Base-by-base conservation (phyloP, 2,888 invertebrate species). In the Eupelmus urozonus region DNA sequence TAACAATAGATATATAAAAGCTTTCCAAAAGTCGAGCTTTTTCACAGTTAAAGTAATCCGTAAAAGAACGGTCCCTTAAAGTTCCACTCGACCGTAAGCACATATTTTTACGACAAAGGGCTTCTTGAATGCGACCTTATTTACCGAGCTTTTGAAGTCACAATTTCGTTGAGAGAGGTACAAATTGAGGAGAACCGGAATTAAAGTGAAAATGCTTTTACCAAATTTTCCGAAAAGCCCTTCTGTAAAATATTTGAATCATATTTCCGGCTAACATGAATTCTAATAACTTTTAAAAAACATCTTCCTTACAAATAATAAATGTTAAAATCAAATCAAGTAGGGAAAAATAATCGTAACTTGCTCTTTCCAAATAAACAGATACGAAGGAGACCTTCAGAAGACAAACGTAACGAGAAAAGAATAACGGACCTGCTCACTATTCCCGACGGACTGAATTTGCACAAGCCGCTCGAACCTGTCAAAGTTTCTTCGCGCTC, bases 351-450 rank as follows among this genome's bases (percentile, higher is more conserved):
- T n/a, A n/a, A n/a, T n/a, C 16, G 20, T 20, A 20, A 25, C 20
- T 29, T 59, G n/a, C 16, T 25, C 20, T 23, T 67, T 67, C 29
- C 40, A 1, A 40, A 20, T 40, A 18, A 25, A 25, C 53, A 85
- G 85, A 84, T 86, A 66, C 83, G 80, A 70, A 84, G 81, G 81
- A 81, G 77, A 7, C 78, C 82, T 0, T 82, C 80, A 1, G 83
- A 82, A 42, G 82, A 82, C 70, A 85, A 84, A 51, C 83, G 82
- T 34, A 84, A 82, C 25, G 71, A 83, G 7, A 83, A 83, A 9
- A 83, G 83, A 81, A 83, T 87, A 9, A 84, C 85, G 0, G 85
- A 86, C 73, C 81, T 87, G 74, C 81, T 87, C 45, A 77, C 81
- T 1, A 80, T 80, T 18, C 73, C 82, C 0, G 29, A 45, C 20